Conservation (phyloP, 2,113 vertebrate genomes). For the Engraulis encrasicolus region DNA sequence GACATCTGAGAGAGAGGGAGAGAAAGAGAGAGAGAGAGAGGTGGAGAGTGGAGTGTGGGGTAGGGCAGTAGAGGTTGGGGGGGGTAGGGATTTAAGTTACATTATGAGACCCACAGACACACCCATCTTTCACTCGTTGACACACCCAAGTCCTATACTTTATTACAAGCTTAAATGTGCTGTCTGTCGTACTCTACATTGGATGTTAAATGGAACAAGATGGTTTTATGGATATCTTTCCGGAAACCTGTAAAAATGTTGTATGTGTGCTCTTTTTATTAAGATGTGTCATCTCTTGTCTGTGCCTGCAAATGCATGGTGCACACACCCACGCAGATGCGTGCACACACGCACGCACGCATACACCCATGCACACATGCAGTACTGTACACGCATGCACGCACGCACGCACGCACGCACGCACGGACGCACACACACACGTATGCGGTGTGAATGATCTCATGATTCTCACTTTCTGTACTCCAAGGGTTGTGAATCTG, state of each 20-base stretch:
- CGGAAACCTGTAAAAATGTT: background rate
- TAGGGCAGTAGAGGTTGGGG: no score
- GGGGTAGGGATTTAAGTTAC: no score
- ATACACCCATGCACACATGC: no score
- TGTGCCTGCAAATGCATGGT: no score
- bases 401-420: background rate
- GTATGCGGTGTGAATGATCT: background rate
- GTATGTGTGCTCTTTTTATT: background rate
- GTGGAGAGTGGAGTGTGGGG: no score
- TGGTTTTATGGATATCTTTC: background rate
- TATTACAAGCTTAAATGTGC: background rate
- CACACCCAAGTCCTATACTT: background rate
- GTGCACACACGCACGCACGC: background rate
- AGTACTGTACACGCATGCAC: no score
- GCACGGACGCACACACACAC: background rate
- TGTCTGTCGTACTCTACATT: background rate
- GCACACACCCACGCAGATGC: background rate
- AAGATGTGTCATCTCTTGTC: background rate
- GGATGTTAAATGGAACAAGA: background rate
- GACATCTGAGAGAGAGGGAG: no score
- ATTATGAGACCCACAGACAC: no score
- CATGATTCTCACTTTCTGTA: background rate
- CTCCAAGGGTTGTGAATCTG: background rate
- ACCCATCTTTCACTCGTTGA: background rate
- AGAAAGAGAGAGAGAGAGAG: no score